Base-by-base conservation (phyloP, 2,113 vertebrate species). In the Nasalis larvatus region DNA sequence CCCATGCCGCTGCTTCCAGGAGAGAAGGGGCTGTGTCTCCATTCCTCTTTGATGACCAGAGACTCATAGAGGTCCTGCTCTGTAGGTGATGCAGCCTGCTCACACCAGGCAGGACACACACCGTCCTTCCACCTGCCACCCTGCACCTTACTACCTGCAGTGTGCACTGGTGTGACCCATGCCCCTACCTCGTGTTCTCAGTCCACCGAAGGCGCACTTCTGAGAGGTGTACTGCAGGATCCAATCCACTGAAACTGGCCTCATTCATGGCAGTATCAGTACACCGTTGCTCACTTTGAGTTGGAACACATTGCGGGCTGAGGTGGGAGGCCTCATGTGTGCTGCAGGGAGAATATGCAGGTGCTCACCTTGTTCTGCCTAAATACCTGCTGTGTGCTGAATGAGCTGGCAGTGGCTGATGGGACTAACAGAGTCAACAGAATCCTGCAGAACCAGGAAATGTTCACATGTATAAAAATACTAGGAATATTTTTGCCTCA, bases 1-100 rank as follows among this genome's bases (percentile, higher is more conserved):
- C 60, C 27, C 18, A 0, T 11, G 32, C 13, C 0, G 0, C 6
- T 42, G 8, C 47, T 56, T 63, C 60, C 3, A 49, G 42, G 25
- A 40, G 85, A 69, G 47, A 58, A 56, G 20, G 56, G 8, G 30
- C 10, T 40, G 6, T 52, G n/a, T 27, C 2, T 37, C 0, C 35
- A 47, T 11, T 42, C 32, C 32, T 87, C 56, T 66, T 21, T 58
- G 27, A 45, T 17, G 37, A 49, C 66, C 16, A 37, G 56, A n/a
- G 30, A 42, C 47, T 54, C 8, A 1, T 12, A 47, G 66, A 6
- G 3, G 27, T 81, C 30, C 27, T 66, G 27, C 37, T 23, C 0
- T 8, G 8, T 1, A 21, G 54, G 45, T 13, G 9, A 23, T 1
- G 21, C 3, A 18, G 47, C 35, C 82, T 30, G 25, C 60, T 91